These are phyloP conservation scores for Labeo rohita DNA, from an alignment of 2,113 vertebrate genomes.

Conservation along the genomic window DNA sequence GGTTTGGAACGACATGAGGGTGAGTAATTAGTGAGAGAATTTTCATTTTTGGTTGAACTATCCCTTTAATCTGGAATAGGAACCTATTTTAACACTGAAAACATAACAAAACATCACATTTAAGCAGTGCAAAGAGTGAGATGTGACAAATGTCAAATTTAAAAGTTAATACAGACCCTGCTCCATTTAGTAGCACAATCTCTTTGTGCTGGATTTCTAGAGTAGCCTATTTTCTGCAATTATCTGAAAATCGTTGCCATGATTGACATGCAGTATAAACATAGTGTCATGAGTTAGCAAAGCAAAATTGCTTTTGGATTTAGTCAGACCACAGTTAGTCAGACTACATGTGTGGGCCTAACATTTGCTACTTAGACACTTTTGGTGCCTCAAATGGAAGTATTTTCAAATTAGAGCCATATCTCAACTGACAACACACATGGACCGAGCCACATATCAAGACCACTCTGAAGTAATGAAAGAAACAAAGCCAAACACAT, in stretches of 20 bases:
- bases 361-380: slow-evolving; percentile 19
- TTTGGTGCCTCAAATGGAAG: slow-evolving; percentile 31
- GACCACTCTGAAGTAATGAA: slow-evolving; percentile 42
- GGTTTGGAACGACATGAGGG: no score
- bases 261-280: slow-evolving; percentile 46
- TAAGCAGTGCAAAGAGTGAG: background rate
- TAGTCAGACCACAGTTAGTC: slow-evolving; percentile 29
- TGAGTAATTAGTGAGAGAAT: no score
- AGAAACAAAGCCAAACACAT: slow-evolving; percentile 53
- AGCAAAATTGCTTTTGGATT: slow-evolving; percentile 40
- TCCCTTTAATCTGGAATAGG: background rate
- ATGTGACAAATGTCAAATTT: background rate
- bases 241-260: slow-evolving; percentile 32
- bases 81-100: background rate
- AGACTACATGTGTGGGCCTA: slow-evolving; percentile 27
- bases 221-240: slow-evolving; percentile 43
- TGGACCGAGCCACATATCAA: slow-evolving; percentile 37
- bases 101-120: background rate
- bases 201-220: slow-evolving; percentile 27
- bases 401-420: slow-evolving; percentile 48
- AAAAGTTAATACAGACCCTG: slow-evolving; percentile 20
- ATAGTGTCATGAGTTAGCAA: slow-evolving; percentile 31
- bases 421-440: slow-evolving; percentile 32
- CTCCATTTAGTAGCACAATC: slow-evolving; percentile 28
- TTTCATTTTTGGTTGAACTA: no score